Percentiles rank a stretch among this genome's conserved stretches.
phyloP scores from a whole-genome alignment of 2,113 vertebrate species.

The Brachypodius melanocephalos region DNA sequence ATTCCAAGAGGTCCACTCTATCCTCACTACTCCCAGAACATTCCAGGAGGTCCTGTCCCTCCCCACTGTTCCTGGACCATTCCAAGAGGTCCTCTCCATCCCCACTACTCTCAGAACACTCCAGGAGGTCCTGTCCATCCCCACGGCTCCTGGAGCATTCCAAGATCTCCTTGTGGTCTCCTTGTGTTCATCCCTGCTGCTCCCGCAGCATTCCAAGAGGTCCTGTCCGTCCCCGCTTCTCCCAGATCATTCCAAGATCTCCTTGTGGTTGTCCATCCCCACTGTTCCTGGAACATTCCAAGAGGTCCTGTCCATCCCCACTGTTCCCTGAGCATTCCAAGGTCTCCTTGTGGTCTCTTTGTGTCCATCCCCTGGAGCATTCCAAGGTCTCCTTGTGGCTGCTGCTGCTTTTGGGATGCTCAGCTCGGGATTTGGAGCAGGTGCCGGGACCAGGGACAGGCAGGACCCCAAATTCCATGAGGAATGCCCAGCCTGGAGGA shows the following conservation, averaged over 20 bases:
- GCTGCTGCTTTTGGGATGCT: not conserved
- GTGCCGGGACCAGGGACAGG: rapidly evolving
- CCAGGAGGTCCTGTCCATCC: too few relatives aligned
- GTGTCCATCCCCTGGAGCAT: not conserved
- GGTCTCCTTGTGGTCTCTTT: not conserved
- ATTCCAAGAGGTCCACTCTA: too few relatives aligned
- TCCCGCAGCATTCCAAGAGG: not conserved
- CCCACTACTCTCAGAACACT: not conserved
- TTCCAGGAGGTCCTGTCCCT: too few relatives aligned
- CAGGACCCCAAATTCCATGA: not conserved
- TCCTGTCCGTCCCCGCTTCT: not conserved
- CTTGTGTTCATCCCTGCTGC: not conserved
- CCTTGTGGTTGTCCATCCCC: not conserved
- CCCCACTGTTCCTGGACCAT: rapidly evolving
- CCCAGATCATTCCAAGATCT: not conserved
- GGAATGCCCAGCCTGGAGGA: not conserved
- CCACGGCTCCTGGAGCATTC: too few relatives aligned
- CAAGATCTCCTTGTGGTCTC: not conserved
- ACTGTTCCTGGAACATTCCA: not conserved
- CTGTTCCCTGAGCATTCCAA: not conserved
- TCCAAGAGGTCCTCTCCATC: not conserved
- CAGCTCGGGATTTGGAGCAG: rapidly evolving
- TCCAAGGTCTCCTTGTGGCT: not conserved
- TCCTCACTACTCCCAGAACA: too few relatives aligned
- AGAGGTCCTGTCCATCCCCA: too few relatives aligned